phyloP scores from a whole-genome alignment of 1,140 invertebrate species.

The Scylla paramamosain region DNA sequence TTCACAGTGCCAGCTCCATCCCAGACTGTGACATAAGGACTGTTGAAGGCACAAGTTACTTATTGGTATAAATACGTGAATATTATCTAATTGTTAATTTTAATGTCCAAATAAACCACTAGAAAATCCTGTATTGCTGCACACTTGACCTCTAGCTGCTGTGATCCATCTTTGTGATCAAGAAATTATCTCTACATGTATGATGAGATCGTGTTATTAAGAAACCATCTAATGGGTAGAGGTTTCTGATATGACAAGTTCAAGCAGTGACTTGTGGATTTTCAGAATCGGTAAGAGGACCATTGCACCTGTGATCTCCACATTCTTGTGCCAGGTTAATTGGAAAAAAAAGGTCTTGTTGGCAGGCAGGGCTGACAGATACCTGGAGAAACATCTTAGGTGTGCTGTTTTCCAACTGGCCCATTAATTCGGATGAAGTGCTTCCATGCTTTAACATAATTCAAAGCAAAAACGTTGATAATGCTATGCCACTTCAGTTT shows the following conservation, averaged over 20 bases:
- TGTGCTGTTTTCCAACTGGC: neutral
- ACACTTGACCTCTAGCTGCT: constrained; percentile 12
- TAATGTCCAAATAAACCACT: constrained; percentile 15
- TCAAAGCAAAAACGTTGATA: neutral
- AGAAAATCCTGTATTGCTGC: constrained; percentile 5
- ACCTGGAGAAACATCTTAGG: neutral
- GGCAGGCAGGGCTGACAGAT: neutral
- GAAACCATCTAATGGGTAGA: neutral
- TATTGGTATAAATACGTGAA: neutral
- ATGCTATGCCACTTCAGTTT: neutral
- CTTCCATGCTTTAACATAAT: neutral
- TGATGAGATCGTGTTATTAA: neutral
- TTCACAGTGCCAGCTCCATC: constrained; percentile 9
- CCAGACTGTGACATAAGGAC: constrained; percentile 20
- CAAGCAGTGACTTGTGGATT: neutral
- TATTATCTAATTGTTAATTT: constrained; percentile 16
- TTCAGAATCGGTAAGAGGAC: neutral
- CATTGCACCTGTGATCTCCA: neutral
- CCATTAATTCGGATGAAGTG: neutral
- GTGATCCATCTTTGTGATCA: neutral
- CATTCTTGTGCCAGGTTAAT: neutral
- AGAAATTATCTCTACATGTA: neutral
- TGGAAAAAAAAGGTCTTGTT: neutral
- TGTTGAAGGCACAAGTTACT: constrained; percentile 22
- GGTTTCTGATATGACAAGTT: neutral